These are phyloP conservation scores for Ophioninae sp. DNA, from an alignment of 2,888 invertebrate genomes.

Conservation along the genomic window DNA sequence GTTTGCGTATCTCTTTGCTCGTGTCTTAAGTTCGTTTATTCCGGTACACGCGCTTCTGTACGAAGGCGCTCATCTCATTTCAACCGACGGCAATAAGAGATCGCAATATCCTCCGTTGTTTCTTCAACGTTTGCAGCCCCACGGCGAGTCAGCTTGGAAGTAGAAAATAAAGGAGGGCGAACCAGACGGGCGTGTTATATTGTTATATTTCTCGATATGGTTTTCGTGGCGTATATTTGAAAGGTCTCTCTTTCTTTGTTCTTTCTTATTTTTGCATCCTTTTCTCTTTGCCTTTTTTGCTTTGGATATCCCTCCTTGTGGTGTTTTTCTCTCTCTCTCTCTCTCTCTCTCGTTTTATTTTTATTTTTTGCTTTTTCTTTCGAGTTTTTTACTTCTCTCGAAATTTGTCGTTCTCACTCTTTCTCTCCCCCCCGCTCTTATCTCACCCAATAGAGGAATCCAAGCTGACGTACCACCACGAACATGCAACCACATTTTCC, in stretches of 20 bases:
- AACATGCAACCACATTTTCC: too few relatives aligned
- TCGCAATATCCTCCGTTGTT: slow-evolving; percentile 54
- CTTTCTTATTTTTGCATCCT: not conserved
- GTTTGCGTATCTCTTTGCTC: slow-evolving; percentile 4
- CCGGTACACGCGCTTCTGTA: slow-evolving; percentile 23
- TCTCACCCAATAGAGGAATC: too few relatives aligned
- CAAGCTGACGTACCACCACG: too few relatives aligned
- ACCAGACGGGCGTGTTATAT: slow-evolving; percentile 30
- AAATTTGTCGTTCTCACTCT: too few relatives aligned
- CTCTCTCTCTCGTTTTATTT: too few relatives aligned
- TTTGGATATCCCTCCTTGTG: too few relatives aligned
- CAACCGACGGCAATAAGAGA: slow-evolving; percentile 54
- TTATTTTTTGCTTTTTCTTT: too few relatives aligned
- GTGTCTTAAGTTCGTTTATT: slow-evolving; percentile 20
- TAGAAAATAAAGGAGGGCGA: slow-evolving; percentile 53
- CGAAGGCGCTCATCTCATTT: slow-evolving; percentile 50
- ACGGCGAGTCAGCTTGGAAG: slow-evolving; percentile 22
- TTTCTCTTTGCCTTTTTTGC: too few relatives aligned
- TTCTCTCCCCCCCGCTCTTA: too few relatives aligned
- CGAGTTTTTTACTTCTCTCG: too few relatives aligned
- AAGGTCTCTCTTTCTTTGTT: not conserved
- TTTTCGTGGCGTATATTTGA: slow-evolving; percentile 29
- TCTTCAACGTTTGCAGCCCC: slow-evolving; percentile 17
- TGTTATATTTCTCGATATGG: slow-evolving; percentile 51
- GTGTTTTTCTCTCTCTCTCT: too few relatives aligned